These are phyloP conservation scores for Tricholaema leucomelas DNA, from an alignment of 2,113 vertebrate species.

Conservation along the genomic window DNA sequence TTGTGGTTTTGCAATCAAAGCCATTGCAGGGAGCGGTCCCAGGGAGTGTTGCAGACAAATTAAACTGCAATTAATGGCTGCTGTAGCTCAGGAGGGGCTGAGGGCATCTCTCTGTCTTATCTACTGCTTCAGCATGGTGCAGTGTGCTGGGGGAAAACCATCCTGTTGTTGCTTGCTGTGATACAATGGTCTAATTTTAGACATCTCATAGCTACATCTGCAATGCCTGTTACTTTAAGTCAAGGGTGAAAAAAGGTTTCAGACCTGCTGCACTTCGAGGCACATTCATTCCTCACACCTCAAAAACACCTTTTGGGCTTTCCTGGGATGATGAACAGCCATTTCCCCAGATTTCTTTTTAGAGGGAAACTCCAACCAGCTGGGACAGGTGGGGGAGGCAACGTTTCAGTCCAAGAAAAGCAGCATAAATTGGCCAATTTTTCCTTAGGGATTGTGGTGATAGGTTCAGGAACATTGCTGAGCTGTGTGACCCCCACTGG, in stretches of 20 bases:
- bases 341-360: neutral
- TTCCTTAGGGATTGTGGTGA: neutral
- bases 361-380: neutral
- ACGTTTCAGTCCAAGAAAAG: neutral
- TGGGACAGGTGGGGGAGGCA: neutral
- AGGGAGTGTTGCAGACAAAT: neutral
- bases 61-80: constrained; percentile 34
- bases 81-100: neutral
- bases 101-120: neutral
- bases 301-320: neutral
- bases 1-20: constrained; percentile 6
- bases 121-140: neutral
- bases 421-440: neutral
- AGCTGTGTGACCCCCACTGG: neutral
- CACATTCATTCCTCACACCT: neutral
- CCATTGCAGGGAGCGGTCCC: neutral
- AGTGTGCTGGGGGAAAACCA: neutral
- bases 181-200: neutral
- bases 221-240: neutral
- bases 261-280: neutral
- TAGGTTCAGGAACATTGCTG: neutral
- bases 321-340: neutral
- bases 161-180: neutral
- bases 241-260: neutral
- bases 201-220: neutral